Base-by-base conservation (phyloP, 1,140 invertebrate species). In the Drosophila hydei region DNA sequence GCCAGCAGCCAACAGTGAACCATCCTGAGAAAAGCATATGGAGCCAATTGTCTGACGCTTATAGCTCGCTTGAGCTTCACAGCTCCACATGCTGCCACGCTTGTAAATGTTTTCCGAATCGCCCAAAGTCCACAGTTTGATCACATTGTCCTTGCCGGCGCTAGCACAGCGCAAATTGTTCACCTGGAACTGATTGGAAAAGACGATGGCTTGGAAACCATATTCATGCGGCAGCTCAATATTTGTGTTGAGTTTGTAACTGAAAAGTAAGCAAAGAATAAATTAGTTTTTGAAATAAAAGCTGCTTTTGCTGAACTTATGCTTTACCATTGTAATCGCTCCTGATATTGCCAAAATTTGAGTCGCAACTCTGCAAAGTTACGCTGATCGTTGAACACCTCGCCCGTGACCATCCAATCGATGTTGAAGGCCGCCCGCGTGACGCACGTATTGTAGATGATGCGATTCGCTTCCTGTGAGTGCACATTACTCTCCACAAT, bases 341-440 rank as follows among this genome's bases (percentile, higher is more conserved):
- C 71, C 69, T 95, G 91, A 80, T 94, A 97, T 50, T 93, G 80
- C 96, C 96, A 98, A 91, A 97, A 97, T 87, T 97, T 97, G 0
- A 98, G 90, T 38, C 94, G 91, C 1, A 95, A 92, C 92, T 97
- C 95, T 4, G 93, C 92, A 27, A 93, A 93, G 62, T 93, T 91
- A 43, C 92, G 91, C 67, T 94, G 93, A 79, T 94, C 92, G 70
- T 93, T 91, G 74, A 95, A 93, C 47, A 93, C 92, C 91, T 97
- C 96, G 5, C 95, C 93, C 1, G 96, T 97, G 16, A 94, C 95
- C 92, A 97, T 92, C 96, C 96, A 97, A n/a, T 92, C 78, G 42
- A 92, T 92, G 88, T 94, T 95, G 51, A 97, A 92, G 0, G 95
- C 94, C 33, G 95, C 93, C 74, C 94, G 93, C 0, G 93, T 94